These are phyloP conservation scores for Ciconia nigra DNA, from an alignment of 2,797 vertebrate species.

Conservation along the genomic window DNA sequence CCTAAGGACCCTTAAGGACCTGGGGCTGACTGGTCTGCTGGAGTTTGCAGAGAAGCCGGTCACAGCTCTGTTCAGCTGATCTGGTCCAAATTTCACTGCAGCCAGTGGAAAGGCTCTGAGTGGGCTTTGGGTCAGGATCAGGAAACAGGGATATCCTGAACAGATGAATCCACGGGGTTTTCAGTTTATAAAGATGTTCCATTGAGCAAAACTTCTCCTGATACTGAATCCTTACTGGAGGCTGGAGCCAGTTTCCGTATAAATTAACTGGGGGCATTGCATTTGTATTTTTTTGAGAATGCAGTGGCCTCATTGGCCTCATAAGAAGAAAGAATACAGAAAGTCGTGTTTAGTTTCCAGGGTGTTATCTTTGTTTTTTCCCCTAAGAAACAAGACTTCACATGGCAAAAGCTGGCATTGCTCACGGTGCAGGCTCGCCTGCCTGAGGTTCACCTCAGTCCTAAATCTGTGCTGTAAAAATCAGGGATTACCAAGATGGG, in stretches of 20 bases:
- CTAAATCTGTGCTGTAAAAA: neutral
- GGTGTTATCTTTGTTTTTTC: neutral
- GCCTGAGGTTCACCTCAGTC: neutral
- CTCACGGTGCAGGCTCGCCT: neutral
- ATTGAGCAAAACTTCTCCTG: neutral
- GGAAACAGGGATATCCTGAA: neutral
- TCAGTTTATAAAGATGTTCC: neutral
- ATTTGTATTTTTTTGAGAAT: neutral
- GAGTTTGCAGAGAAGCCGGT: neutral
- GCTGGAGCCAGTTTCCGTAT: neutral
- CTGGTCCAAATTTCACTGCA: neutral
- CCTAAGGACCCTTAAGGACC: neutral
- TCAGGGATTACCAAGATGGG: neutral
- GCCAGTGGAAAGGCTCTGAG: neutral
- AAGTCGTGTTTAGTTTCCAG: neutral
- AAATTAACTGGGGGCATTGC: neutral
- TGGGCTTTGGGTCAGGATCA: neutral
- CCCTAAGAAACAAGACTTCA: neutral
- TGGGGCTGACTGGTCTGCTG: neutral
- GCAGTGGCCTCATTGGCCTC: neutral
- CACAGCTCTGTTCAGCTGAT: neutral
- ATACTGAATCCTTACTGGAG: neutral
- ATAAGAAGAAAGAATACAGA: neutral
- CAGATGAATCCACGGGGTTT: neutral
- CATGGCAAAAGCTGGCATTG: neutral